phyloP scores from a whole-genome alignment of 1,140 invertebrate genomes.

The Achroia grisella region DNA sequence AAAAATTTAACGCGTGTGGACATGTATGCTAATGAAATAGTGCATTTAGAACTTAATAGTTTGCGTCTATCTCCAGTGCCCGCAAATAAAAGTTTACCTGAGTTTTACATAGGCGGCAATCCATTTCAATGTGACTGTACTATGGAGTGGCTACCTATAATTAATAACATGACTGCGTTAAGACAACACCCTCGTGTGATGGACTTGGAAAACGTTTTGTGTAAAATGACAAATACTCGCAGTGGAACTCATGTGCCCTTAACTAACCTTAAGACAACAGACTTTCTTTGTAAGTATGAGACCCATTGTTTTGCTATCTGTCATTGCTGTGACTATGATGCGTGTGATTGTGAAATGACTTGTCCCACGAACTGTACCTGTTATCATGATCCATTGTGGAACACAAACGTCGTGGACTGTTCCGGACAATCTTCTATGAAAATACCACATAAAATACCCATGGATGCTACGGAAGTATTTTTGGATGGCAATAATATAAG shows the following conservation, averaged over 20 bases:
- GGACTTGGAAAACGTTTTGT: conserved; percentile 90
- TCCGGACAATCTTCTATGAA: conserved; percentile 82
- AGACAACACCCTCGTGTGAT: conserved; percentile 89
- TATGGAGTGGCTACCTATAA: conserved; percentile 92
- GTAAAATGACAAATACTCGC: conserved; percentile 85
- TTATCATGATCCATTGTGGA: conserved; percentile 94
- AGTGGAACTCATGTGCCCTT: conserved; percentile 81
- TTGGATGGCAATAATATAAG: conserved; percentile 91
- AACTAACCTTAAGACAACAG: conserved; percentile 78
- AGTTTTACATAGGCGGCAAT: conserved; percentile 92
- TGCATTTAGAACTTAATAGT: conserved; percentile 86
- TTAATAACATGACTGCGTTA: conserved; percentile 87
- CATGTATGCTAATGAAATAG: conserved; percentile 90
- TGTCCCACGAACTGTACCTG: conserved; percentile 94
- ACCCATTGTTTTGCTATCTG: conserved; percentile 95
- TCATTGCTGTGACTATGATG: conserved; percentile 95
- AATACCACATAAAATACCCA: conserved; percentile 89
- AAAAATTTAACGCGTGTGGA: conserved; percentile 88
- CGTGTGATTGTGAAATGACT: conserved; percentile 96
- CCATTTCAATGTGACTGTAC: conserved; percentile 93
- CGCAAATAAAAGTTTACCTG: conserved; percentile 81
- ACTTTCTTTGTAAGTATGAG: conserved; percentile 93
- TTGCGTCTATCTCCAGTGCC: conserved; percentile 83
- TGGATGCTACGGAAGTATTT: conserved; percentile 95
- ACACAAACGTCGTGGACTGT: conserved; percentile 93